Conservation (phyloP, 2,797 vertebrate species). For the Acipenser ruthenus region DNA sequence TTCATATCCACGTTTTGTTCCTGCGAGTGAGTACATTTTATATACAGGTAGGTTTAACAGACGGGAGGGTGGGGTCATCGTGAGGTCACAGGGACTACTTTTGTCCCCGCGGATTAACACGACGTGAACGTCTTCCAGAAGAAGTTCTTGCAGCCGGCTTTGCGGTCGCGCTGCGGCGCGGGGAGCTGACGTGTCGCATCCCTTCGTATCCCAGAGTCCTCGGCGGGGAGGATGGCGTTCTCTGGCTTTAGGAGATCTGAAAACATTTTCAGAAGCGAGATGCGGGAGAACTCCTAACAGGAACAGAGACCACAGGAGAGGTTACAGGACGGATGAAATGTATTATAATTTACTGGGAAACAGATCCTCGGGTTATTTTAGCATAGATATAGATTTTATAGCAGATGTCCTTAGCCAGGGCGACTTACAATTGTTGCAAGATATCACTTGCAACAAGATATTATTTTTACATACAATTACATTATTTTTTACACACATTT, state of each 20-base stretch:
- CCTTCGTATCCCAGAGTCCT: slow-evolving; percentile 29
- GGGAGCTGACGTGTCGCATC: slow-evolving; percentile 46
- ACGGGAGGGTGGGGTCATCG: not conserved
- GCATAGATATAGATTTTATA: too few species aligned
- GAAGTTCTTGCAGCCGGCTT: slow-evolving; percentile 67
- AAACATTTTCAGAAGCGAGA: slow-evolving; percentile 44
- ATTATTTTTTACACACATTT: too few species aligned
- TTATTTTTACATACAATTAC: too few species aligned
- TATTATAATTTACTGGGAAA: too few species aligned
- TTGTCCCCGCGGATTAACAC: slow-evolving; percentile 37
- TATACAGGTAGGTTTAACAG: not conserved
- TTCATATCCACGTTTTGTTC: not conserved
- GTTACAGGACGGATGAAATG: too few species aligned
- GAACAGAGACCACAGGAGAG: too few species aligned
- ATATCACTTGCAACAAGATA: too few species aligned
- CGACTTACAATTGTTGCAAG: too few species aligned
- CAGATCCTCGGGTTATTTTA: too few species aligned
- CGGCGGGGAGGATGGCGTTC: slow-evolving; percentile 20
- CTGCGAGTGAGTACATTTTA: not conserved
- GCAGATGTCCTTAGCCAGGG: too few species aligned
- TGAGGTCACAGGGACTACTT: too few species aligned
- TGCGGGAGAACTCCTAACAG: slow-evolving; percentile 38
- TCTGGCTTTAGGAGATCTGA: slow-evolving; percentile 8
- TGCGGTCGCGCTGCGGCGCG: slow-evolving; percentile 52
- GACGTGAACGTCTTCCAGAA: slow-evolving; percentile 75